phyloP scores from a whole-genome alignment of 2,797 vertebrate species.

The Staurois parvus region DNA sequence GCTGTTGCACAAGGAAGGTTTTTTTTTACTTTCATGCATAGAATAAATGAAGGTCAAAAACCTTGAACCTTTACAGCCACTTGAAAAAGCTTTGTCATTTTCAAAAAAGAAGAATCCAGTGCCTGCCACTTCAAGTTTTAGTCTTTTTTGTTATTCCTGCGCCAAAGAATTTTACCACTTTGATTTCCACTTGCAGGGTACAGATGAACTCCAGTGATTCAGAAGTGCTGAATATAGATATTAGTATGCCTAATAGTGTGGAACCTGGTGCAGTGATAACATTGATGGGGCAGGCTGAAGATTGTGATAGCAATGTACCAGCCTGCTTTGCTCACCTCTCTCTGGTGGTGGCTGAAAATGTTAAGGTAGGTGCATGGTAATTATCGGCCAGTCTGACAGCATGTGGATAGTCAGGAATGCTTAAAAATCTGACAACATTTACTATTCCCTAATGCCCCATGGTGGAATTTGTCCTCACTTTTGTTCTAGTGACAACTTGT shows the following conservation, averaged over 20 bases:
- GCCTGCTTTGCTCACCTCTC: conserved; percentile 25
- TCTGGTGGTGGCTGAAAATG: neutral
- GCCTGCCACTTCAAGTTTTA: neutral
- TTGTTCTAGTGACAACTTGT: too few species aligned
- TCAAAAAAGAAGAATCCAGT: too few species aligned
- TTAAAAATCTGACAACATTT: neutral
- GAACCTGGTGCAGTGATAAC: neutral
- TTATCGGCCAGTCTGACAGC: neutral
- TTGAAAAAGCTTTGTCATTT: too few species aligned
- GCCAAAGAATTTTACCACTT: neutral
- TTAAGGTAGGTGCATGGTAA: conserved; percentile 7
- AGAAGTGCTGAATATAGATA: neutral
- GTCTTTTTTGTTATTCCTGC: neutral
- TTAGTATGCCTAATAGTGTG: neutral
- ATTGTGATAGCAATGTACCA: neutral
- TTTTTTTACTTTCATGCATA: too few species aligned
- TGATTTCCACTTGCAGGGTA: conserved; percentile 2
- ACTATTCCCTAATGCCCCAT: too few species aligned
- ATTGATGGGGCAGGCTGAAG: neutral
- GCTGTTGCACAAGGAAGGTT: too few species aligned
- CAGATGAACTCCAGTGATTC: conserved; percentile 13
- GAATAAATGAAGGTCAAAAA: too few species aligned
- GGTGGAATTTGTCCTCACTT: too few species aligned
- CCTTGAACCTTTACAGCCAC: too few species aligned
- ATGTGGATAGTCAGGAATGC: neutral